Evolutionary conservation across 2,888 invertebrate species (phyloP).

Genomic region (Thymelicus acteon): DNA sequence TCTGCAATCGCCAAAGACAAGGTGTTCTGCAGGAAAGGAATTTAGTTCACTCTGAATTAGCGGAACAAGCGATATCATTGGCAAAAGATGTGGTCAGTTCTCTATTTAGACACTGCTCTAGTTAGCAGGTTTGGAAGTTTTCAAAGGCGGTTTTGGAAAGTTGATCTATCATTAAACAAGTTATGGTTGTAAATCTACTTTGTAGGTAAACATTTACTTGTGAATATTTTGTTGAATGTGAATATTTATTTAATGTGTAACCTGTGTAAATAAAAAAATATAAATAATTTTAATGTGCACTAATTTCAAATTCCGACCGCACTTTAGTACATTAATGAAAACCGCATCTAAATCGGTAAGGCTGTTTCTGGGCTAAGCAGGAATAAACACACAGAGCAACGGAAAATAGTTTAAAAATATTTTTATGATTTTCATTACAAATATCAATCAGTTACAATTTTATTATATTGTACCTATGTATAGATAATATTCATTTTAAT

Average conservation of each 20-base stretch:
- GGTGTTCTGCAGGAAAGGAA: constrained; percentile 6
- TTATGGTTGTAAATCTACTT: constrained; percentile 5
- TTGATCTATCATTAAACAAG: constrained; percentile 3
- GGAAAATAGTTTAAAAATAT: too few species aligned
- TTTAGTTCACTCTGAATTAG: constrained; percentile 20
- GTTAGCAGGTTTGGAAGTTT: constrained; percentile 30
- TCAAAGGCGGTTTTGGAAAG: constrained; percentile 24
- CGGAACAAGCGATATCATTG: constrained; percentile 12
- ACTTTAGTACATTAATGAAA: too few species aligned
- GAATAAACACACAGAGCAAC: too few species aligned
- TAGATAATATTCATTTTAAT: too few species aligned
- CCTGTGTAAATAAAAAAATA: too few species aligned
- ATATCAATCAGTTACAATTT: too few species aligned
- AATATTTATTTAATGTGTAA: background rate
- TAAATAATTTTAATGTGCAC: too few species aligned
- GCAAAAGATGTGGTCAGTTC: constrained; percentile 11
- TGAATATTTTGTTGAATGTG: background rate
- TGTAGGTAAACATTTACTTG: background rate
- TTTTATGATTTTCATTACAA: too few species aligned
- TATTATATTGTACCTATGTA: too few species aligned
- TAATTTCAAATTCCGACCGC: too few species aligned
- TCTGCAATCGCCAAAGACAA: constrained; percentile 2
- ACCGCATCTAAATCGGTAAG: too few species aligned
- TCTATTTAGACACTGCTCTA: constrained; percentile 17
- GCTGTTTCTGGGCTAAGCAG: too few species aligned